Evolutionary conservation across 2,888 invertebrate genomes (phyloP).

Genomic region (Omphaloscelis lunosa): DNA sequence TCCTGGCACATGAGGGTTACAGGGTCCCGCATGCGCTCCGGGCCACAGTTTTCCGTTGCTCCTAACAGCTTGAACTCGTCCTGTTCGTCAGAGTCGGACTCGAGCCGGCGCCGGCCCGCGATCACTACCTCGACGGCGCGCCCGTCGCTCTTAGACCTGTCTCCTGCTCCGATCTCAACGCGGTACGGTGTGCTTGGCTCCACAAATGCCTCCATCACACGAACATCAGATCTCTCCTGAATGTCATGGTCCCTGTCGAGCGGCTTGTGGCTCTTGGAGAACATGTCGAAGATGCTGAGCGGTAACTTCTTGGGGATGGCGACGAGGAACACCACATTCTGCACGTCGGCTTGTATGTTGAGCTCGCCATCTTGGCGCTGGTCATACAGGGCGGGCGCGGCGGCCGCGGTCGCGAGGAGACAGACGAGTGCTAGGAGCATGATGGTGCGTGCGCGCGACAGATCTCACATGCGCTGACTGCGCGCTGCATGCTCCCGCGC

Average conservation of each 20-base stretch:
- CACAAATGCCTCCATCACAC: constrained; percentile 89
- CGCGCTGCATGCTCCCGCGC: constrained; percentile 78
- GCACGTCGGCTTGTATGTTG: constrained; percentile 94
- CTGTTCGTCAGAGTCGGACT: constrained; percentile 72
- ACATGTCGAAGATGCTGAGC: constrained; percentile 68
- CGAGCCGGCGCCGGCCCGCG: constrained; percentile 78
- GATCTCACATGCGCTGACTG: constrained; percentile 80
- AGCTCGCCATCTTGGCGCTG: constrained; percentile 94
- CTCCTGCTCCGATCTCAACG: constrained; percentile 90
- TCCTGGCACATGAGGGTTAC: constrained; percentile 91
- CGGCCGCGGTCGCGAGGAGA: constrained; percentile 76
- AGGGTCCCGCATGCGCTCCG: constrained; percentile 93
- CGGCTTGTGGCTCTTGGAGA: constrained; percentile 69
- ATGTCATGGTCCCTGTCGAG: constrained; percentile 68
- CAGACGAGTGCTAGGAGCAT: constrained; percentile 79
- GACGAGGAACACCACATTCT: constrained; percentile 94
- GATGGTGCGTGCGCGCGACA: constrained; percentile 80
- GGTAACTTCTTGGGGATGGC: constrained; percentile 87
- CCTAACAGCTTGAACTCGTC: constrained; percentile 91
- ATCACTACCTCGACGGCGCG: constrained; percentile 84
- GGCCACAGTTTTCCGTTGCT: constrained; percentile 94
- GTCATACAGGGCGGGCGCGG: constrained; percentile 87
- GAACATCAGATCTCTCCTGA: constrained; percentile 87
- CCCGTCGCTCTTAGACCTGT: constrained; percentile 75
- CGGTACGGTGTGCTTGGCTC: constrained; percentile 93